phyloP scores from a whole-genome alignment of 2,888 invertebrate species.

The Ormyrus pomaceus region DNA sequence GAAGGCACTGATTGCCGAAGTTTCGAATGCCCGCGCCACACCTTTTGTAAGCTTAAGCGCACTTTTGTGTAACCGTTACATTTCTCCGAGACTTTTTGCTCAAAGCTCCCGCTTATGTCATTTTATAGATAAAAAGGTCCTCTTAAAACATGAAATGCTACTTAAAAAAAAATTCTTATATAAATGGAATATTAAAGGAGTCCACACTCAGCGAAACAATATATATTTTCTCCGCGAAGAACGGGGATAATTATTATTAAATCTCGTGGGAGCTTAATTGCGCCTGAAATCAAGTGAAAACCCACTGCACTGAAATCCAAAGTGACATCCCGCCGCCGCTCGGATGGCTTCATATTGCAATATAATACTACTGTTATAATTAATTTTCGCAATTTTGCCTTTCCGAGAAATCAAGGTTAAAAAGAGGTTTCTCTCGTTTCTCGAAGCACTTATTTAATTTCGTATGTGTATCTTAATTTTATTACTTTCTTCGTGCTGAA shows the following conservation, averaged over 20 bases:
- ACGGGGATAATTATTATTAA: not conserved
- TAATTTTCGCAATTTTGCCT: not conserved
- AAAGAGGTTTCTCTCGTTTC: constrained; percentile 1
- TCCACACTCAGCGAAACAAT: too few species aligned
- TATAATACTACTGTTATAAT: too few species aligned
- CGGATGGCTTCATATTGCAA: too few species aligned
- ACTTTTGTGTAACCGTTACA: constrained; percentile 10
- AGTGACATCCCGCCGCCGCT: too few species aligned
- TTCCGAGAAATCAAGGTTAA: not conserved
- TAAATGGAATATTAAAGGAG: too few species aligned
- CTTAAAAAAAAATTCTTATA: not conserved
- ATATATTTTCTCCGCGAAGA: not conserved
- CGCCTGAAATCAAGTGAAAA: too few species aligned
- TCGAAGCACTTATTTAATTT: not conserved
- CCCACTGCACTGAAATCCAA: too few species aligned
- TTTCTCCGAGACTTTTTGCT: not conserved
- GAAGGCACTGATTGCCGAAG: constrained; percentile 36
- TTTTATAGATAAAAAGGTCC: constrained; percentile 7
- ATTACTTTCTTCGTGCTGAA: not conserved
- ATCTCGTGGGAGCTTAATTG: too few species aligned
- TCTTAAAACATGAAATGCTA: not conserved
- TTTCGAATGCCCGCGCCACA: constrained; percentile 15
- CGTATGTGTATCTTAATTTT: not conserved
- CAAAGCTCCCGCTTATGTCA: constrained; percentile 20
- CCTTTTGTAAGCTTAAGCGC: not conserved